Evolutionary conservation across 1,140 invertebrate species (phyloP), one percentile per base, ranked within the genome.

Genomic region (Plodia interpunctella): DNA sequence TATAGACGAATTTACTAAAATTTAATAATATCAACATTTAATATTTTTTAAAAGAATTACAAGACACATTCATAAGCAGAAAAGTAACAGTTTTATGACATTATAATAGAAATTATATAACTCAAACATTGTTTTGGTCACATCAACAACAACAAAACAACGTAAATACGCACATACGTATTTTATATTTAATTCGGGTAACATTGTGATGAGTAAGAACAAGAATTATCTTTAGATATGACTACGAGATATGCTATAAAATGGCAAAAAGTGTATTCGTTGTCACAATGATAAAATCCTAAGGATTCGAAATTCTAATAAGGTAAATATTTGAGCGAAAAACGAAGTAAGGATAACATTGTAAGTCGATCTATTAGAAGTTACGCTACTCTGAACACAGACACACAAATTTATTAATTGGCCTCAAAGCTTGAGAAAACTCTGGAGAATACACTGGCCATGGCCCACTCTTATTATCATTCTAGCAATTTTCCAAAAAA

Each of bases 201-300:
- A 51, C 13, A 51, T 30, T 38, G 52, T 49, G 25, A 21, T 49
- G 60, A 35, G 57, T 49, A 17, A 54, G 15, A 49, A 54, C 28
- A 57, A 55, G 56, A 53, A 60, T 25, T 56, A 66, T 57, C 51
- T 32, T 62, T 64, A 70, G 63, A 63, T 74, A 74, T 70, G 63
- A 68, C 68, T 70, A 74, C 63, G 54, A 70, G 71, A 73, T 74
- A 74, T 70, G 68, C 61, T 68, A 68, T 66, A 32, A 1, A 60
- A 66, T 62, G 55, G 61, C 55, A 59, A 60, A 57, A 61, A 66
- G 62, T 55, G 52, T 15, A 57, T 76, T 73, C 68, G 70, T 73
- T 72, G 70, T 74, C 59, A 63, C 57, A 70, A 68, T n/a, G 68
- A 68, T 62, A 62, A 60, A 52, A 59, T 63, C 58, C 60, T 68